Evolutionary conservation across 2,888 invertebrate species (phyloP), one percentile per base, ranked within the genome.

Genomic region (Syritta pipiens): DNA sequence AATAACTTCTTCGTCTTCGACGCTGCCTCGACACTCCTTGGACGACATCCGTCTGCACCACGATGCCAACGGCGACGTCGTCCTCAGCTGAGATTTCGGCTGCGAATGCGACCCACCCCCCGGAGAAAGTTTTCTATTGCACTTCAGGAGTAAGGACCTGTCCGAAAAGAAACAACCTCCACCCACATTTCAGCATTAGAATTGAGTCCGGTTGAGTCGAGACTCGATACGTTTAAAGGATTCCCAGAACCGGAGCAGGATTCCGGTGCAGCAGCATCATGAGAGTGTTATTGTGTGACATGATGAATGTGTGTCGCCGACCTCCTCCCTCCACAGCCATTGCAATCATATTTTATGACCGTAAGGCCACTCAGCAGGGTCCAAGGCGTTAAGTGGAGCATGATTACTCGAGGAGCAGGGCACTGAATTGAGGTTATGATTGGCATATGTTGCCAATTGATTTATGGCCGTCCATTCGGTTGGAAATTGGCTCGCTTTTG

Each of bases 391-490:
- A 62, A 71, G 60, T 62, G 35, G 28, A 62, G 46, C 69, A 49
- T 69, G 68, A 59, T 59, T 69, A 69, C 51, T 69, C 12, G 42
- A n/a, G 49, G 17, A 14, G 19, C 12, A 35, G 26, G 26, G 19
- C 44, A 49, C 28, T 60, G 60, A 22, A 37, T 53, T 60, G 53
- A 62, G 63, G 55, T 72, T 57, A 72, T 72, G 72, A 72, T 72
- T 72, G 72, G 72, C 72, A 72, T 63, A 63, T 72, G 72, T 57
- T 72, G 42, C 55, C 53, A 72, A 72, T 72, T 72, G 72, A 72
- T 72, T 72, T 72, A 72, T 71, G 60, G 28, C n/a, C 40, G 40
- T 28, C 44, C 35, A 62, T 57, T 72, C 48, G 48, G 9, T 30
- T 55, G 63, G 72, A 63, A 72, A 63, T 72, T 57, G 51, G 28